A percentile compares a stretch with the other conserved stretches of the same genome.
These are phyloP conservation scores for Lucilia cuprina DNA, from an alignment of 1,140 invertebrate species.

Conservation along the genomic window DNA sequence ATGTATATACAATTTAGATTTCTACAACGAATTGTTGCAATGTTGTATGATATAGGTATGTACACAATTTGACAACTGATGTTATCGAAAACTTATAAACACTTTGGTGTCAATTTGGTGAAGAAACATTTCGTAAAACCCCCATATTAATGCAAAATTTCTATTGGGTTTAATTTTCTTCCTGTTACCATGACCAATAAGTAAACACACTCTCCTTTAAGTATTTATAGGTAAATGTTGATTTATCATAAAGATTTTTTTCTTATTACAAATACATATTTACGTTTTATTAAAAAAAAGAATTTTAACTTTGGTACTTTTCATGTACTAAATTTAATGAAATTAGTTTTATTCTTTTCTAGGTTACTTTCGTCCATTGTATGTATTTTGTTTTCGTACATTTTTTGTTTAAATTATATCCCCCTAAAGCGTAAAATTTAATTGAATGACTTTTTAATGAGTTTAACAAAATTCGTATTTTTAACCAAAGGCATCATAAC, in stretches of 20 bases:
- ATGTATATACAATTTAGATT: too few species aligned
- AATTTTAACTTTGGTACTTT: background rate
- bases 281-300: background rate
- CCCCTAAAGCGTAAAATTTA: background rate
- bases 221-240: background rate
- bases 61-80: too few species aligned
- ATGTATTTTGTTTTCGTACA: background rate
- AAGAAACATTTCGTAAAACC: too few species aligned
- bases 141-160: too few species aligned
- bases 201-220: background rate
- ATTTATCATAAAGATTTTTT: background rate
- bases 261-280: background rate
- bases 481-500: background rate
- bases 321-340: background rate
- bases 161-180: background rate
- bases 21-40: too few species aligned
- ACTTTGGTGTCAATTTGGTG: too few species aligned
- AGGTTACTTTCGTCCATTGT: background rate
- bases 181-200: background rate
- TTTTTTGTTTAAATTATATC: too few species aligned
- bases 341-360: background rate
- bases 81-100: too few species aligned
- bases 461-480: background rate
- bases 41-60: too few species aligned
- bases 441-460: conserved; percentile 18